Percentiles rank a stretch among this genome's conserved stretches.
Conservation (phyloP, 2,797 vertebrate species). For the Prunella strophiata region DNA sequence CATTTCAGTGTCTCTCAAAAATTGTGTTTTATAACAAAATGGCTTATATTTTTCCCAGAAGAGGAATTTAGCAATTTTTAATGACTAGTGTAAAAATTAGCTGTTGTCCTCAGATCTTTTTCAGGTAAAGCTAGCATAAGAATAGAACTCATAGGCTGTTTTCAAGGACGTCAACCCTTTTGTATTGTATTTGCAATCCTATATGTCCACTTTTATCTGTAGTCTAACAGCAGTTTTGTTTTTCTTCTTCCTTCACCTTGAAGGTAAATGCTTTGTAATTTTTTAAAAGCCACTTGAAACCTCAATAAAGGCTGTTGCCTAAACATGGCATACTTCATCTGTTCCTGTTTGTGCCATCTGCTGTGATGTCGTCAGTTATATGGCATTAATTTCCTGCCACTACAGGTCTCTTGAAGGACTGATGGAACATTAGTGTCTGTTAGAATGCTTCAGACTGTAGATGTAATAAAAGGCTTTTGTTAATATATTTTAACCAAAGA, state of each 20-base stretch:
- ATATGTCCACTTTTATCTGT: slow-evolving; percentile 67
- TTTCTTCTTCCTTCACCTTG: slow-evolving; percentile 71
- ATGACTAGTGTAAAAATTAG: slow-evolving; percentile 78
- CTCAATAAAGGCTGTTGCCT: slow-evolving; percentile 84
- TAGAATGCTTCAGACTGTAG: slow-evolving; percentile 81
- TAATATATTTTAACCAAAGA: slow-evolving; percentile 92
- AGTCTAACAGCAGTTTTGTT: slow-evolving; percentile 73
- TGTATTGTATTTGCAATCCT: slow-evolving; percentile 70
- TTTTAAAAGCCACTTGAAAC: slow-evolving; percentile 80
- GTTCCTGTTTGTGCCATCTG: slow-evolving; percentile 77
- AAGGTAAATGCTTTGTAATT: slow-evolving; percentile 79
- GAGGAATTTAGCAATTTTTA: slow-evolving; percentile 79
- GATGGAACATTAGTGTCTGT: slow-evolving; percentile 77
- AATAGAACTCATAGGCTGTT: slow-evolving; percentile 69
- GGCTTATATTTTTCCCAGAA: slow-evolving; percentile 81
- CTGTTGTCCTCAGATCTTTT: slow-evolving; percentile 75
- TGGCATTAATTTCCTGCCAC: slow-evolving; percentile 79
- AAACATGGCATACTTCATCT: slow-evolving; percentile 80
- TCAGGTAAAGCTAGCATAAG: slow-evolving; percentile 73
- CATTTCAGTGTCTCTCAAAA: slow-evolving; percentile 76
- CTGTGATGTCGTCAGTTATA: slow-evolving; percentile 77
- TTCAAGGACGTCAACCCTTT: slow-evolving; percentile 76
- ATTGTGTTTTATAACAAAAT: slow-evolving; percentile 80
- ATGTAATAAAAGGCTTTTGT: slow-evolving; percentile 83
- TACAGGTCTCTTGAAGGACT: slow-evolving; percentile 78